A percentile compares a stretch with the other conserved stretches of the same genome.
These are phyloP conservation scores for Clanis bilineata DNA, from an alignment of 2,888 invertebrate genomes.

Conservation along the genomic window DNA sequence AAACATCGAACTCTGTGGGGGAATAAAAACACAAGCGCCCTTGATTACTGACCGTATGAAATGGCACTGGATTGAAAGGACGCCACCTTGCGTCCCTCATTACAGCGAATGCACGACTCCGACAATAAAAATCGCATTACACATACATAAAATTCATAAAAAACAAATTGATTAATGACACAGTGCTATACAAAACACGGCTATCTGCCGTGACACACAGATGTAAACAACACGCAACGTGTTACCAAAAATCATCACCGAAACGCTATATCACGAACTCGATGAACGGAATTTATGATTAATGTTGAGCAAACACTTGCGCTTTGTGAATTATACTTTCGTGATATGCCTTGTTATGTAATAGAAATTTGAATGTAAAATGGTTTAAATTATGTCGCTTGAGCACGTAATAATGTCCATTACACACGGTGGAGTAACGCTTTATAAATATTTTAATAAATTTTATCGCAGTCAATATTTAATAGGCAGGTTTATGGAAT, in stretches of 20 bases:
- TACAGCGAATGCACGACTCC: conserved; percentile 68
- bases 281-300: conserved; percentile 8
- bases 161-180: conserved; percentile 73
- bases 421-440: neutral
- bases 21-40: conserved; percentile 27
- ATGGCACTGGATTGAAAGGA: conserved; percentile 70
- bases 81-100: conserved; percentile 74
- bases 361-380: conserved; percentile 7
- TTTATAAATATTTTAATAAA: neutral
- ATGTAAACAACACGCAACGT: conserved; percentile 17
- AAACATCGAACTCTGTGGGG: neutral
- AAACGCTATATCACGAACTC: neutral
- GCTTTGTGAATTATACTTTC: neutral
- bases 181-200: conserved; percentile 15
- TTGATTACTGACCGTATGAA: conserved; percentile 38
- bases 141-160: conserved; percentile 42
- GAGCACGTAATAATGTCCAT: neutral
- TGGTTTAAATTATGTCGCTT: neutral
- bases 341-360: conserved; percentile 1
- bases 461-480: neutral
- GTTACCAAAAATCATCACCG: neutral
- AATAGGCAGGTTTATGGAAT: neutral
- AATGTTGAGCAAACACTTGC: neutral
- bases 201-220: conserved; percentile 23
- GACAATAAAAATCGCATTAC: conserved; percentile 79